Base-by-base conservation (phyloP, 2,888 invertebrate species). In the Lasius fuliginosus region DNA sequence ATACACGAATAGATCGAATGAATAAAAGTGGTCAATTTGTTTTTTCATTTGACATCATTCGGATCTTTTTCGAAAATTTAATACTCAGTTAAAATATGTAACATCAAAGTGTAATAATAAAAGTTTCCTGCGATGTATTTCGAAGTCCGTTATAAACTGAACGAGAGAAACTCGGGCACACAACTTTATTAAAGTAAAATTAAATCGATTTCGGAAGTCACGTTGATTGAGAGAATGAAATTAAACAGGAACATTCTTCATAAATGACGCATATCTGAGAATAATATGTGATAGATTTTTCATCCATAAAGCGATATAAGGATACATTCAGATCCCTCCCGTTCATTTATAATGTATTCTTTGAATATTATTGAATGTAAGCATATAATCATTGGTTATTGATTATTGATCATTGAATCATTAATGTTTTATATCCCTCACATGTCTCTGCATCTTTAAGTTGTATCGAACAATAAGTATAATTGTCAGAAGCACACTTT, bases 31-130 rank as follows among this genome's bases (percentile, higher is more conserved):
- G 18, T 15, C 18, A 18, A 33, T 23, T 60, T 69, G 46, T 60
- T 69, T 79, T 79, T 30, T 36, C 11, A 18, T 60, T 69, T 36
- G 23, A 71, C 33, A 36, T 69, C 33, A 68, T n/a, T 68, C 12
- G 33, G 8, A 49, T 30, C 15, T 33, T 79, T 6, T 33, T 79
- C 1, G 11, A 40, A 33, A 36, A 69, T 60, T 60, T 4, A 33
- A 65, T 62, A 58, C 23, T 42, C n/a, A 3, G 12, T 4, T 42
- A 33, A 58, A 33, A 42, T 27, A 23, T 36, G 18, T 65, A 56
- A 58, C 8, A 3, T 23, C 8, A 60, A 5, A 58, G 0, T 30
- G 12, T 69, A 69, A 23, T 33, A 33, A 56, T 30, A n/a, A 77
- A 77, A 60, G 8, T 79, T 60, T 33, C n/a, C 11, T 18, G 56